Base-by-base conservation (phyloP, 1,140 invertebrate genomes). In the Drosophila subobscura region DNA sequence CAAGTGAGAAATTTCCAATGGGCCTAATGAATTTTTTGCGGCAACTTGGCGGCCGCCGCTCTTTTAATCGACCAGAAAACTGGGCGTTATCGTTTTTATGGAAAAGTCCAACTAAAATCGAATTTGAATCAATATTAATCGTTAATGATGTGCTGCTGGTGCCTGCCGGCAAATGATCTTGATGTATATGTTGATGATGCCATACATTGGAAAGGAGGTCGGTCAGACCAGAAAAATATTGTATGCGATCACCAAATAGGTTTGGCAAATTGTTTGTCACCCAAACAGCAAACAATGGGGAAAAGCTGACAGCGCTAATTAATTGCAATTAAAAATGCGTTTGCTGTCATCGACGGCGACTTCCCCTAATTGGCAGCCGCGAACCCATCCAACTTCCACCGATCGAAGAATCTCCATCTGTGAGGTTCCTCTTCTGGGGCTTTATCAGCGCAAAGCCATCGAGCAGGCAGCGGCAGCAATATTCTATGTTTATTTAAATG, bases 21-120 rank as follows among this genome's bases (percentile, higher is more conserved):
- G 61, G 83, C 71, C 74, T 86, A 86, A 86, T 86, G 83, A 86
- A 88, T 86, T 74, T 68, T 72, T 76, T 63, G 67, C 51, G 45
- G 58, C 58, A 40, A 63, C 65, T 60, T 42, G 22, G 5, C 37
- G 60, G 42, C 12, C 12, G 27, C 23, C 45, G 25, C 14, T 51
- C 29, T 77, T 78, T 78, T 79, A 77, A 81, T 83, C 44, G 55
- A 65, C 54, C 79, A 59, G 72, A 68, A 79, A 85, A 72, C 73
- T 80, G 81, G 80, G 80, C 80, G 80, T 77, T 61, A 60, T 73
- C 54, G 40, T 72, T 66, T 53, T 40, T 33, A 10, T n/a, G 33
- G 70, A 50, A 73, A 73, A 80, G 72, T 57, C 53, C 45, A 71
- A 60, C 44, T 45, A 10, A 50, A 71, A 41, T 71, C 42, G 2